These are phyloP conservation scores for Agriopis aurantiaria DNA, from an alignment of 2,888 invertebrate species.

Conservation along the genomic window DNA sequence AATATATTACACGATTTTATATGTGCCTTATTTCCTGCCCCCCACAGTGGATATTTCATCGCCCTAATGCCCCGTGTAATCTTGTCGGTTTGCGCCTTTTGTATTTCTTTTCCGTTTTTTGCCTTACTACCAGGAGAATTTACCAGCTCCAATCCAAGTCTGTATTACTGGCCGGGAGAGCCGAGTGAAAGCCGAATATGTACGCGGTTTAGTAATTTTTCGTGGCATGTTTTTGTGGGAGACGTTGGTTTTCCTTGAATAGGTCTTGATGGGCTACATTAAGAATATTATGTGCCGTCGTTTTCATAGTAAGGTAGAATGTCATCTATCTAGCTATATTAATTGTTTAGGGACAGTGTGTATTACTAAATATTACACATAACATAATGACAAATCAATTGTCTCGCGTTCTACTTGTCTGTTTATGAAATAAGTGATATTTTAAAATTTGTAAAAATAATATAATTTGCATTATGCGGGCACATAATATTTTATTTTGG, in stretches of 20 bases:
- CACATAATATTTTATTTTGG: too few relatives aligned
- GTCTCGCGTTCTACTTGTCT: too few relatives aligned
- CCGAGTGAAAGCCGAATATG: slow-evolving; percentile 55
- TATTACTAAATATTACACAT: neutral
- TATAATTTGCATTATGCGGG: too few relatives aligned
- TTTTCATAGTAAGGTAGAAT: neutral
- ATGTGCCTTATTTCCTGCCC: slow-evolving; percentile 55
- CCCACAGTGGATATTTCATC: slow-evolving; percentile 59
- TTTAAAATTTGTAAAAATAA: too few relatives aligned
- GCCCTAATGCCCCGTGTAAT: slow-evolving; percentile 50
- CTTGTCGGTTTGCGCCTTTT: slow-evolving; percentile 70
- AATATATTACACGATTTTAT: slow-evolving; percentile 56
- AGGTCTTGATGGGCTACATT: slow-evolving; percentile 42
- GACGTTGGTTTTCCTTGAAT: slow-evolving; percentile 40
- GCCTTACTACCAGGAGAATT: slow-evolving; percentile 71
- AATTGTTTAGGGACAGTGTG: neutral
- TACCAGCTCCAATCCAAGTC: slow-evolving; percentile 75
- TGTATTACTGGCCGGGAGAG: slow-evolving; percentile 65
- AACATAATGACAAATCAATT: neutral
- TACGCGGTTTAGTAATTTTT: slow-evolving; percentile 56
- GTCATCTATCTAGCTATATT: neutral
- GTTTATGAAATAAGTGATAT: too few relatives aligned
- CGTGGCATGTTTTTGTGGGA: slow-evolving; percentile 45
- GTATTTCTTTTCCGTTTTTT: slow-evolving; percentile 79
- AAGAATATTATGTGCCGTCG: slow-evolving; percentile 16